A percentile compares a stretch with the other conserved stretches of the same genome.
Conservation (phyloP, 2,888 invertebrate genomes). For the Habrosyne pyritoides region DNA sequence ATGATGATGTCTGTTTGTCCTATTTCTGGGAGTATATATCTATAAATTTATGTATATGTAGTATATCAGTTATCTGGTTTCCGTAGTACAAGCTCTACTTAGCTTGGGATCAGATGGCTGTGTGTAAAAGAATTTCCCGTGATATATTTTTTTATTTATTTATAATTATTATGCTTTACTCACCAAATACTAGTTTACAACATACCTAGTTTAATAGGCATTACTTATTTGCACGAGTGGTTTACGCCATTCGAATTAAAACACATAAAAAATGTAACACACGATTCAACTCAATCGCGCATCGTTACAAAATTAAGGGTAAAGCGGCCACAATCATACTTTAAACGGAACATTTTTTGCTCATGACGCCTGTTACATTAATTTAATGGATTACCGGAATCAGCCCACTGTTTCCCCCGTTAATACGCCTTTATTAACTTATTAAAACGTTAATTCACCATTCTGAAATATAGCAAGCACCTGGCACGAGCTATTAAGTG, state of each 20-base stretch:
- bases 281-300: neutral
- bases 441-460: constrained; percentile 1
- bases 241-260: neutral
- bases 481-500: constrained; percentile 40
- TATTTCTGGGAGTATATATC: too few relatives aligned
- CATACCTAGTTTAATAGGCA: neutral
- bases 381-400: constrained; percentile 4
- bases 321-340: neutral
- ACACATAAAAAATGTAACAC: neutral
- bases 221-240: neutral
- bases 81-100: too few relatives aligned
- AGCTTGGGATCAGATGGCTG: too few relatives aligned
- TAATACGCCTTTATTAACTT: neutral
- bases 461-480: constrained; percentile 33
- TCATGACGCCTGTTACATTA: neutral
- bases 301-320: neutral
- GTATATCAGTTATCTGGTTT: too few relatives aligned
- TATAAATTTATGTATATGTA: too few relatives aligned
- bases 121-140: too few relatives aligned
- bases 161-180: too few relatives aligned
- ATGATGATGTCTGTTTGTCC: too few relatives aligned
- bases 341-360: neutral
- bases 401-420: neutral
- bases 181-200: too few relatives aligned
- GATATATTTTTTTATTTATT: too few relatives aligned